A percentile compares a stretch with the other conserved stretches of the same genome.
These are phyloP conservation scores for Ennomos quercinarius DNA, from an alignment of 2,888 invertebrate genomes.

Conservation along the genomic window DNA sequence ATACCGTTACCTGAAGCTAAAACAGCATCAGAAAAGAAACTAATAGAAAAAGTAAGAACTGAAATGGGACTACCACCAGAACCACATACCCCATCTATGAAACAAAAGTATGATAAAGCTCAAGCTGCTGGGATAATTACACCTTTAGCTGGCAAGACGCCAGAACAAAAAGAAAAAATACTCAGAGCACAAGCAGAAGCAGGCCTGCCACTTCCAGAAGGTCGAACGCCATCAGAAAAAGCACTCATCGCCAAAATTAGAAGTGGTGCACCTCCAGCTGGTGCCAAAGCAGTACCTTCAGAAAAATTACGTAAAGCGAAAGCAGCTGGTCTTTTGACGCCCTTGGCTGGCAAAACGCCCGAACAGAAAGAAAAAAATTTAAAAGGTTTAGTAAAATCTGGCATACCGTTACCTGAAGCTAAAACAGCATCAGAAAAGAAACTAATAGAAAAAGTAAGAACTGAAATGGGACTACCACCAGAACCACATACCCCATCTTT, in stretches of 20 bases:
- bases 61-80: too few relatives aligned
- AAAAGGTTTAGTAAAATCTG: constrained; percentile 43
- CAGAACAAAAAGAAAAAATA: too few relatives aligned
- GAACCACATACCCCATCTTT: constrained; percentile 42
- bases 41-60: too few relatives aligned
- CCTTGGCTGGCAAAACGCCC: constrained; percentile 49
- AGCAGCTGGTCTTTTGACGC: constrained; percentile 44
- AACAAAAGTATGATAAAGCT: too few relatives aligned
- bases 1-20: constrained; percentile 45
- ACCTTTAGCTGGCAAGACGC: too few relatives aligned
- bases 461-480: constrained; percentile 39
- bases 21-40: too few relatives aligned
- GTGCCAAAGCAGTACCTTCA: too few relatives aligned
- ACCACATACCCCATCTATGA: too few relatives aligned
- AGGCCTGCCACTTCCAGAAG: too few relatives aligned
- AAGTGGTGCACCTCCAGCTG: too few relatives aligned
- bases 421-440: constrained; percentile 38
- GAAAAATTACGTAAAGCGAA: constrained; percentile 41
- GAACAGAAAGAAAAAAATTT: constrained; percentile 42
- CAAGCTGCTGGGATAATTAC: too few relatives aligned
- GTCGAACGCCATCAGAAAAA: constrained; percentile 46
- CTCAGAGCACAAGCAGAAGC: too few relatives aligned
- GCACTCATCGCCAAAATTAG: constrained; percentile 30
- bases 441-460: constrained; percentile 32
- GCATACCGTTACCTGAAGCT: constrained; percentile 35